phyloP scores from a whole-genome alignment of 2,888 invertebrate genomes.

The Hermaeophaga mercurialis region DNA sequence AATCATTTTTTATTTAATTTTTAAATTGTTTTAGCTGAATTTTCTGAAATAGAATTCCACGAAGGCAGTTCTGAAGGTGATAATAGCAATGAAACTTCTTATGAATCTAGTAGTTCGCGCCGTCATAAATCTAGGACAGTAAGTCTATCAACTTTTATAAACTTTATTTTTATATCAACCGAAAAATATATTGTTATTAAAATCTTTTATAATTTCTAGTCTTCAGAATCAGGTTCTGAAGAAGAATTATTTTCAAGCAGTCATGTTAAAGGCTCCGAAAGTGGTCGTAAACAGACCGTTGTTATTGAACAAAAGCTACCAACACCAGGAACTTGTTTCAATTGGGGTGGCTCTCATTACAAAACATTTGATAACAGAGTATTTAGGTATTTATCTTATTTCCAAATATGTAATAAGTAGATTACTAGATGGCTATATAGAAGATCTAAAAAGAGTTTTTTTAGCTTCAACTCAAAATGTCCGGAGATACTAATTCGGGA shows the following conservation, averaged over 20 bases:
- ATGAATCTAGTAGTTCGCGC: too few relatives aligned
- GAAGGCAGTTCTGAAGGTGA: not conserved
- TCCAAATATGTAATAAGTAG: too few relatives aligned
- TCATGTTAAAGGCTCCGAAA: constrained; percentile 6
- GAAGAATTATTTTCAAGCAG: not conserved
- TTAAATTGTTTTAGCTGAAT: constrained; percentile 3
- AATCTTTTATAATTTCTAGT: too few relatives aligned
- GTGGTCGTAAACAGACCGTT: constrained; percentile 18
- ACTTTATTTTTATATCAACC: too few relatives aligned
- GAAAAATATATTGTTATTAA: too few relatives aligned
- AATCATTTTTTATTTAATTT: too few relatives aligned
- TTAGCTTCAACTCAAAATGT: constrained; percentile 77
- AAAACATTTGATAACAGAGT: constrained; percentile 86
- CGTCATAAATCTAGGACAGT: too few relatives aligned
- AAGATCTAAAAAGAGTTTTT: too few relatives aligned
- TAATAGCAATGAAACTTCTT: too few relatives aligned
- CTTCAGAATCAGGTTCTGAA: too few relatives aligned
- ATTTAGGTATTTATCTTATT: constrained; percentile 62
- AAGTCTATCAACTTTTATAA: too few relatives aligned
- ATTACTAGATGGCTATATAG: too few relatives aligned
- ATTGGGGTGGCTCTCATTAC: constrained; percentile 81
- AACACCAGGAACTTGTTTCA: constrained; percentile 73
- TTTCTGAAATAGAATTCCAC: not conserved
- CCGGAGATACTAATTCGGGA: constrained; percentile 77
- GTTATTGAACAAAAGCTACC: constrained; percentile 55